These are phyloP conservation scores for Agrochola lychnidis DNA, from an alignment of 2,888 invertebrate species.

Conservation along the genomic window DNA sequence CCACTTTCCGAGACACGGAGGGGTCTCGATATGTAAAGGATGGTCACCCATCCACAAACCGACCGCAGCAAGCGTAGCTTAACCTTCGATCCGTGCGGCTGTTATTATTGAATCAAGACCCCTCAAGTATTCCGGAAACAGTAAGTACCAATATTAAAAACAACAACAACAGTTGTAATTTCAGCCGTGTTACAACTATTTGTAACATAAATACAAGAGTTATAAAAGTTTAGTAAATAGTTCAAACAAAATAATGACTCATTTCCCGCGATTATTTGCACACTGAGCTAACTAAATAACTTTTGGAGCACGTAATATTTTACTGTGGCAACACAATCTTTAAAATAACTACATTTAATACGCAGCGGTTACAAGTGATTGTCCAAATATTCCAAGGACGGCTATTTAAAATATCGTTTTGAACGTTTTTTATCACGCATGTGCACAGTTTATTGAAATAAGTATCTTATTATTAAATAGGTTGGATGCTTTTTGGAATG, in stretches of 20 bases:
- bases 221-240: constrained; percentile 33
- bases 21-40: neutral
- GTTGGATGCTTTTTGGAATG: constrained; percentile 9
- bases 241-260: constrained; percentile 45
- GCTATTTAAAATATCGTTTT: constrained; percentile 38
- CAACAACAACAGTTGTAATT: neutral
- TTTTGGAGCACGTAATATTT: constrained; percentile 53
- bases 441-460: constrained; percentile 7
- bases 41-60: neutral
- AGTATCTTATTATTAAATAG: constrained; percentile 14
- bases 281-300: constrained; percentile 34
- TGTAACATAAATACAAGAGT: constrained; percentile 13
- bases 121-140: neutral
- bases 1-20: neutral
- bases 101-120: neutral
- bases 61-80: neutral
- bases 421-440: constrained; percentile 27
- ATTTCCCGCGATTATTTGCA: constrained; percentile 54
- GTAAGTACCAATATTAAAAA: neutral
- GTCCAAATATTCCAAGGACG: constrained; percentile 49
- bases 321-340: constrained; percentile 18
- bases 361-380: constrained; percentile 34
- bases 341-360: constrained; percentile 45
- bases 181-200: neutral
- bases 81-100: neutral